Evolutionary conservation across 53 echinoderm and acorn worm species (phyloP).

Genomic region (Luidia sarsii): DNA sequence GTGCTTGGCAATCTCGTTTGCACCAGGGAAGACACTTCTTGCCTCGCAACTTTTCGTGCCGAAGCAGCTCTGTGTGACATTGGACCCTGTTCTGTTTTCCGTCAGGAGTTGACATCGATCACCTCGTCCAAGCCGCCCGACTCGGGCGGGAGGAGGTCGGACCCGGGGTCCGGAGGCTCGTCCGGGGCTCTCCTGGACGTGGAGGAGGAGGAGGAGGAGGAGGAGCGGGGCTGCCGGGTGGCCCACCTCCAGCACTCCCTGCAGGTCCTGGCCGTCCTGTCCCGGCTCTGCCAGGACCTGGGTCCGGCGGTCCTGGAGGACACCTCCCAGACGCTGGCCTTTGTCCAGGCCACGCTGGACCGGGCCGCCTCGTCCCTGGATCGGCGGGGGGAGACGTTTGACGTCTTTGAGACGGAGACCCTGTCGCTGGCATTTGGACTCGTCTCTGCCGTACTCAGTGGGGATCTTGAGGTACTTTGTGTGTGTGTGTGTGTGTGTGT

Average conservation of each 20-base stretch:
- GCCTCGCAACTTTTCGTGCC: too few species aligned
- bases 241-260: conserved; percentile 58
- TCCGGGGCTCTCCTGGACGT: conserved; percentile 57
- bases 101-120: conserved; percentile 56
- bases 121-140: conserved; percentile 17
- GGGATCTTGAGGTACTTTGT: conserved; percentile 73
- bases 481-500: too few species aligned
- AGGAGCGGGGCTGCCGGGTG: conserved; percentile 21
- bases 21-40: too few species aligned
- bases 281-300: conserved; percentile 72
- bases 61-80: too few species aligned
- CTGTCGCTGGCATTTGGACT: conserved; percentile 80
- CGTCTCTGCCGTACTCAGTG: conserved; percentile 64
- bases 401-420: conserved; percentile 83
- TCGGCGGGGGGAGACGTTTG: conserved; percentile 32
- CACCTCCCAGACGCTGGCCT: conserved; percentile 77
- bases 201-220: conserved; percentile 43
- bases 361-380: conserved; percentile 70
- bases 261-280: conserved; percentile 72
- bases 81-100: not conserved
- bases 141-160: too few species aligned
- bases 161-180: not conserved
- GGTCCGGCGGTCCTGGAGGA: conserved; percentile 73
- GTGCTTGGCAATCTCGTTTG: too few species aligned
- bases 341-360: conserved; percentile 76